Percentiles rank a stretch among this genome's conserved stretches.
These are phyloP conservation scores for Drosophila parvula DNA, from an alignment of 1,140 invertebrate species.

Conservation along the genomic window DNA sequence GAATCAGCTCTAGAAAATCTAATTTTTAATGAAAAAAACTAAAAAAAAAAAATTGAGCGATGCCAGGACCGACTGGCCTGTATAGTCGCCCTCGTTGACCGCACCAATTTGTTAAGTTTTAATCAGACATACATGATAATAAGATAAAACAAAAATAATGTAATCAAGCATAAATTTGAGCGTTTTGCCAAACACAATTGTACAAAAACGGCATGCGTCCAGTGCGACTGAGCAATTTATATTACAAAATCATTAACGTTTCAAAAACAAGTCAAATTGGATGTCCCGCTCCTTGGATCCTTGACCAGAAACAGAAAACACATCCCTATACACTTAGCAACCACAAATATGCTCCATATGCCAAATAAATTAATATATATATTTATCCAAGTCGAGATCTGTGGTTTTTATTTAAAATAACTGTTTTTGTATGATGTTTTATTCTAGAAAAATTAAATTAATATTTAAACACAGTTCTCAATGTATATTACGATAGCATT, in stretches of 20 bases:
- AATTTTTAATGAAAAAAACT: constrained; percentile 12
- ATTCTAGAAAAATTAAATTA: neutral
- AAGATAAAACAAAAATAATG: constrained; percentile 4
- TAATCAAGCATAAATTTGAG: constrained; percentile 8
- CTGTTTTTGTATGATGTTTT: neutral
- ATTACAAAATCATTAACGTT: constrained; percentile 33
- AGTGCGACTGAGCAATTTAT: constrained; percentile 63
- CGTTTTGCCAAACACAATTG: constrained; percentile 17
- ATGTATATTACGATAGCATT: neutral
- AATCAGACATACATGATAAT: constrained; percentile 43
- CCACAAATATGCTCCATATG: constrained; percentile 60
- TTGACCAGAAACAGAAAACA: constrained; percentile 37
- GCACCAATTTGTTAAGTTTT: constrained; percentile 47
- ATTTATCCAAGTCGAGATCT: constrained; percentile 42
- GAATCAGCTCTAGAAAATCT: neutral
- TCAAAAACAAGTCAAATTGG: constrained; percentile 32
- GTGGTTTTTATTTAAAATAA: neutral
- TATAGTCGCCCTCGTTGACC: neutral
- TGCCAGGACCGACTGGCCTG: neutral
- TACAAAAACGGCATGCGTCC: constrained; percentile 32
- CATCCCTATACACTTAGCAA: constrained; percentile 53
- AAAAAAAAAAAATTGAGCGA: constrained; percentile 4
- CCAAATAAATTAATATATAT: constrained; percentile 73
- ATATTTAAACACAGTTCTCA: neutral
- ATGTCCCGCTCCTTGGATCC: constrained; percentile 25